Conservation (phyloP, 2,888 invertebrate species). For the Xanthorhoe spadicearia region DNA sequence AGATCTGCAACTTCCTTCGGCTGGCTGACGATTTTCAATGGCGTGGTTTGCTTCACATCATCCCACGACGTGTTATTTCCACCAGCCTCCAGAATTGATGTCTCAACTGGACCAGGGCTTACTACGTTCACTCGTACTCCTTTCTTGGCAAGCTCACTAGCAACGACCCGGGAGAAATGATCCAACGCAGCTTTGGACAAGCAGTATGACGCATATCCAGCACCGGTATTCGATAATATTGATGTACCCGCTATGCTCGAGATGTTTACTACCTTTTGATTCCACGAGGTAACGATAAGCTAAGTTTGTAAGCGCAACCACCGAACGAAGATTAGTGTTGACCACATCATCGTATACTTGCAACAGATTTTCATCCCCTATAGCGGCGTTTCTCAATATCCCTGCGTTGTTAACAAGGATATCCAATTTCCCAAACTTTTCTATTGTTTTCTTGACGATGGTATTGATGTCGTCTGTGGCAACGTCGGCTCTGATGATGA, state of each 20-base stretch:
- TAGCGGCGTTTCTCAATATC: constrained; percentile 34
- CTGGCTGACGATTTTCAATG: constrained; percentile 26
- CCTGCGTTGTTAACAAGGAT: constrained; percentile 33
- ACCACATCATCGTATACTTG: constrained; percentile 43
- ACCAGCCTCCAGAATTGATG: constrained; percentile 56
- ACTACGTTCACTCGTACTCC: constrained; percentile 88
- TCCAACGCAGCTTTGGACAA: constrained; percentile 90
- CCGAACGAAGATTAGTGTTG: constrained; percentile 43
- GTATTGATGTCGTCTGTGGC: constrained; percentile 39
- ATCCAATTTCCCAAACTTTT: constrained; percentile 47
- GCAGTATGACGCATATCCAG: constrained; percentile 69
- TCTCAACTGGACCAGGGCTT: constrained; percentile 89
- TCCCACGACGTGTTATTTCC: constrained; percentile 15
- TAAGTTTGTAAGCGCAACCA: constrained; percentile 37
- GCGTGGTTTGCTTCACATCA: constrained; percentile 17
- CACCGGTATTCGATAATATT: background rate
- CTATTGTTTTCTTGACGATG: constrained; percentile 46
- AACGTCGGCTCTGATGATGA: constrained; percentile 45
- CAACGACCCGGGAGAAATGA: constrained; percentile 88
- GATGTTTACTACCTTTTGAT: constrained; percentile 49
- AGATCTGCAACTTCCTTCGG: constrained; percentile 53
- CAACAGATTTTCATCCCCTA: constrained; percentile 31
- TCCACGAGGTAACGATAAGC: constrained; percentile 43
- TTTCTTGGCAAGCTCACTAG: constrained; percentile 85
- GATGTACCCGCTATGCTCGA: constrained; percentile 31